Evolutionary conservation across 1,140 invertebrate genomes (phyloP), one percentile per base, ranked within the genome.

Genomic region (Chironomus striatipennis): DNA sequence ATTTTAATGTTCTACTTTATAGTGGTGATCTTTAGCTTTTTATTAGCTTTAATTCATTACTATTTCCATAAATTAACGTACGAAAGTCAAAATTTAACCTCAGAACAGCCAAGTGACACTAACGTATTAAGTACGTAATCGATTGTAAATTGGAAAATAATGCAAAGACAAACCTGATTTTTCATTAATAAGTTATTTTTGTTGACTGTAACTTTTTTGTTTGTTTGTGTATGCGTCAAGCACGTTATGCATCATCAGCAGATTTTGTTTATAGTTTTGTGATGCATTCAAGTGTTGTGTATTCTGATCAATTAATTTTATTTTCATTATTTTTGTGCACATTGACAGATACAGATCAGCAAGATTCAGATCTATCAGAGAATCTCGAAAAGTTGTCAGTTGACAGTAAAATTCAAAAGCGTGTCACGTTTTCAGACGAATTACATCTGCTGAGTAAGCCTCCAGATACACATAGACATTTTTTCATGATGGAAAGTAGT

Each of bases 381-480:
- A 18, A n/a, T 15, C n/a, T 9, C 9, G 15, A 20, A 70, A 70
- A 70, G 17, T 8, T 9, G 20, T 1, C 18, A 18, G n/a, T 18
- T 5, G 6, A 7, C 20, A 57, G 12, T 57, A 57, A 57, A 57
- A 12, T n/a, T n/a, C 47, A 57, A 57, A 57, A 57, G n/a, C 47
- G n/a, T n/a, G 47, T 57, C n/a, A 57, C 47, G n/a, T 70, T 70
- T 70, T 70, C 65, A 7, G 65, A 70, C 17, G 65, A 70, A 18
- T 4, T 17, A 6, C 17, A 70, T 10, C 17, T 18, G 20, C 18
- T n/a, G 9, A n/a, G n/a, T 12, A n/a, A 70, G 7, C 17, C 17
- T 1, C n/a, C 8, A 70, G 65, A 70, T 0, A 70, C 18, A 18
- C n/a, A 18, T 9, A 18, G 65, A 70, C n/a, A 70, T 20, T 70